phyloP scores from a whole-genome alignment of 2,113 vertebrate species.

The Mohoua ochrocephala region DNA sequence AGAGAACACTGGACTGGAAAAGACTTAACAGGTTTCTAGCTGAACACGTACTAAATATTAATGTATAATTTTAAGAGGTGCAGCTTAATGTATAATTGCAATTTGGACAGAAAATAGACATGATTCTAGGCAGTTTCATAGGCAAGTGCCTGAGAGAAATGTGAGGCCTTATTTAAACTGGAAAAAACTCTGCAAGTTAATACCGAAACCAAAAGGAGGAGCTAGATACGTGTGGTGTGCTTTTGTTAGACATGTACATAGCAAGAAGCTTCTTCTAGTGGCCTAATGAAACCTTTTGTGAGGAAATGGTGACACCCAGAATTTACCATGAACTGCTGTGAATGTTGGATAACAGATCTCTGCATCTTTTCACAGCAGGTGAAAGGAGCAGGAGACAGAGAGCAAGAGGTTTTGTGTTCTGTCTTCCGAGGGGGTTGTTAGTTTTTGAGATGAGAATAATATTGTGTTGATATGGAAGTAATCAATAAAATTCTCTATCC shows the following conservation, averaged over 20 bases:
- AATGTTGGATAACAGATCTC: neutral
- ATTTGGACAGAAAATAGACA: neutral
- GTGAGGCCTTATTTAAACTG: neutral
- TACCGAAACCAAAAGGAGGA: neutral
- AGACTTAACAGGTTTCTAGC: neutral
- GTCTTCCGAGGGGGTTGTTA: neutral
- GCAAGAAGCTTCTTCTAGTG: neutral
- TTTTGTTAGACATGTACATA: neutral
- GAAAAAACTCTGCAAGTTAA: neutral
- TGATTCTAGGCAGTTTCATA: neutral
- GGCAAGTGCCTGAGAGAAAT: neutral
- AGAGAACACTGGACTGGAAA: neutral
- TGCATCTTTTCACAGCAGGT: neutral
- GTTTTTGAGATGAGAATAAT: neutral
- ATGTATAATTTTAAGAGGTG: neutral
- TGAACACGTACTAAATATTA: neutral
- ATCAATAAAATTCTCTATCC: neutral
- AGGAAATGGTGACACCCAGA: neutral
- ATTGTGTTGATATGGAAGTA: neutral
- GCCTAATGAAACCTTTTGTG: neutral
- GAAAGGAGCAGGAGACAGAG: neutral
- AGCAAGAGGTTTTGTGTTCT: neutral
- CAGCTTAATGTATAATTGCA: neutral
- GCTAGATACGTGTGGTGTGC: neutral
- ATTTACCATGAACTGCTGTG: neutral